phyloP scores from a whole-genome alignment of 2,113 vertebrate genomes.

The Sapajus apella region DNA sequence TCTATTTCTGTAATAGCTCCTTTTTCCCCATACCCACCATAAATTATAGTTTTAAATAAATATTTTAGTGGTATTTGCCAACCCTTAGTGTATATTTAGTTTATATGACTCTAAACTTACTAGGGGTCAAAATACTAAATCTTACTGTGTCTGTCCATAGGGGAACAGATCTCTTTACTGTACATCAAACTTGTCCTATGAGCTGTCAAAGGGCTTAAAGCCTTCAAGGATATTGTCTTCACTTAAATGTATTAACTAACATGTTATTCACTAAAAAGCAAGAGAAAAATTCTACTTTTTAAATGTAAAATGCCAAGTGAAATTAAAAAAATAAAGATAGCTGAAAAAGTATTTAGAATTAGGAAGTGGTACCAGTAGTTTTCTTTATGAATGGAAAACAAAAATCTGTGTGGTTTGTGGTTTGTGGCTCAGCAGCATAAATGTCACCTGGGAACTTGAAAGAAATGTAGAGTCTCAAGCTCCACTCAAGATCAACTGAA shows the following conservation, averaged over 20 bases:
- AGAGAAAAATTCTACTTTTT: constrained; percentile 6
- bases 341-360: neutral
- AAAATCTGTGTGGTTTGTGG: no score
- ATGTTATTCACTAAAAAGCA: constrained; percentile 5
- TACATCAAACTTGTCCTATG: neutral
- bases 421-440: neutral
- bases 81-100: neutral
- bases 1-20: neutral
- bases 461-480: neutral
- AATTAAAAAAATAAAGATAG: neutral
- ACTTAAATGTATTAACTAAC: neutral
- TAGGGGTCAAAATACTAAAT: neutral
- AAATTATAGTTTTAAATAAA: constrained; percentile 23
- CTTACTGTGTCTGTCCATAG: neutral
- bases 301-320: neutral
- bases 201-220: neutral
- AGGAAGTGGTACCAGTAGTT: neutral
- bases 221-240: neutral
- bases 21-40: neutral
- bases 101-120: neutral
- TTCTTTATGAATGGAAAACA: neutral
- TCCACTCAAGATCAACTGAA: neutral
- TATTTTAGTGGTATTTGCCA: constrained; percentile 19
- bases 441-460: neutral
- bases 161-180: neutral